Conservation (phyloP, 1,140 invertebrate genomes). For the Gerris buenoi region DNA sequence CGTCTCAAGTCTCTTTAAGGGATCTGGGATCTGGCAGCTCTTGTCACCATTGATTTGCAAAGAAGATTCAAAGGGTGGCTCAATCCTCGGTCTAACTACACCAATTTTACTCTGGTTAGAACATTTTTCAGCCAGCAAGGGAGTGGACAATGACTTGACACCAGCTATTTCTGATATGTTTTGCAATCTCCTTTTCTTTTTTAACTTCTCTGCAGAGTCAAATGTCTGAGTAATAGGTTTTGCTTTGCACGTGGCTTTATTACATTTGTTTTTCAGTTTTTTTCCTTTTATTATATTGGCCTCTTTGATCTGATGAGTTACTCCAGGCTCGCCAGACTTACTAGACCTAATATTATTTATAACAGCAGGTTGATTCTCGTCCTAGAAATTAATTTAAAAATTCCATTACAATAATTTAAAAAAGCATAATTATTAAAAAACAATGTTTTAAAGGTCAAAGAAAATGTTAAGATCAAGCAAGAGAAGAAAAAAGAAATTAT, state of each 20-base stretch:
- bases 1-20: too few species aligned
- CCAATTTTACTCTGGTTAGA: background rate
- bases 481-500: too few species aligned
- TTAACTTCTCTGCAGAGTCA: background rate
- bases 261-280: conserved; percentile 7
- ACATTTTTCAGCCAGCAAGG: background rate
- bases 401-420: too few species aligned
- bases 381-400: too few species aligned
- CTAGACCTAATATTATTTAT: conserved; percentile 15
- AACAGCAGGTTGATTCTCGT: conserved; percentile 4
- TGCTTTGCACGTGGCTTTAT: conserved; percentile 9
- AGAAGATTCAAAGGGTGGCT: background rate
- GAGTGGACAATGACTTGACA: background rate
- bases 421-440: too few species aligned
- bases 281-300: background rate
- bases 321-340: conserved; percentile 2
- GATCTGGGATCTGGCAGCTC: background rate
- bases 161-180: background rate
- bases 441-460: too few species aligned
- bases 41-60: background rate
- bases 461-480: too few species aligned
- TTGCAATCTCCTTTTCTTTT: background rate
- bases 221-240: background rate
- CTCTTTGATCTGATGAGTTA: conserved; percentile 4
- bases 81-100: background rate